phyloP scores from a whole-genome alignment of 2,113 vertebrate species.

The Physeter macrocephalus region DNA sequence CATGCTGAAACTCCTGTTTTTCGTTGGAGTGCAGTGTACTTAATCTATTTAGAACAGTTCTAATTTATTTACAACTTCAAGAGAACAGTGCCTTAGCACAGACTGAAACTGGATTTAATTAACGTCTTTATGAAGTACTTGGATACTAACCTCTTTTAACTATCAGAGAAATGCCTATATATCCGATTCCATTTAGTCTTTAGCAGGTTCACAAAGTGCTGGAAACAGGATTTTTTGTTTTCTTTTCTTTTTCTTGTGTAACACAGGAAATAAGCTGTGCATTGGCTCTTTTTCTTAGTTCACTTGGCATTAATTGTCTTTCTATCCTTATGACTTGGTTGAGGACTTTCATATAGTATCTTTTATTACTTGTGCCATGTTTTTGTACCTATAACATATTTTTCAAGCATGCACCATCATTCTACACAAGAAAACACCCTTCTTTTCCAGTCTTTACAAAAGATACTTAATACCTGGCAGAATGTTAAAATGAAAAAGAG shows the following conservation, averaged over 20 bases:
- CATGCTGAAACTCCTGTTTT: not conserved
- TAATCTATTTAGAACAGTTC: conserved; percentile 36
- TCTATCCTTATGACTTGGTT: not conserved
- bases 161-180: conserved; percentile 17
- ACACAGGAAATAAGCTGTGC: not conserved
- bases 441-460: not conserved
- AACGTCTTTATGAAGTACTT: conserved; percentile 47
- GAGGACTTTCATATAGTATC: not conserved
- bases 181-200: conserved; percentile 40
- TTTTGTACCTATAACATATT: not conserved
- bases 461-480: not conserved
- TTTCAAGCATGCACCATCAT: not conserved
- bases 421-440: not conserved
- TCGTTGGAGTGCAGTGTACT: not conserved
- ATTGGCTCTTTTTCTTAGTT: not conserved
- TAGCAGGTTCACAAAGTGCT: not conserved
- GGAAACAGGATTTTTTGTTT: not conserved
- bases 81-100: conserved; percentile 48
- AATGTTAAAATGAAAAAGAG: conserved; percentile 10
- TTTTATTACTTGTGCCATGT: not conserved
- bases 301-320: not conserved
- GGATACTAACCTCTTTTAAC: conserved; percentile 25
- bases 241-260: not conserved
- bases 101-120: conserved; percentile 64
- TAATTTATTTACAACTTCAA: conserved; percentile 46